These are phyloP conservation scores for Blastomussa wellsi DNA, from an alignment of 92 coral and sea anemone genomes.

Conservation along the genomic window DNA sequence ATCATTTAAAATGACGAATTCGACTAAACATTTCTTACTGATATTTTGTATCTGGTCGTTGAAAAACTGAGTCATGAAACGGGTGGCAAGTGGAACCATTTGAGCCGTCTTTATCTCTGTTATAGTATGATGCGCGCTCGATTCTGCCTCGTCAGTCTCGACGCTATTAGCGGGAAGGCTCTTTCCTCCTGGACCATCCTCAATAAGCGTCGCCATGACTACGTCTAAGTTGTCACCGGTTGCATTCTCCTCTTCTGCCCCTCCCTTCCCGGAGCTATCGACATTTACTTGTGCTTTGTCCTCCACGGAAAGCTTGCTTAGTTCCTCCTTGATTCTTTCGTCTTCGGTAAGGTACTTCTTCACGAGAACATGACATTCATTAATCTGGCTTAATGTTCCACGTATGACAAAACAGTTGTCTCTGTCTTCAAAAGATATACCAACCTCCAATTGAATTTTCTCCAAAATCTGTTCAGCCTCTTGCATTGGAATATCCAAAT, in stretches of 20 bases:
- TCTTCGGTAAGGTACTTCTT: background rate
- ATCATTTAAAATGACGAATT: background rate
- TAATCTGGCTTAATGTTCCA: conserved; percentile 24
- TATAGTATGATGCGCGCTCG: background rate
- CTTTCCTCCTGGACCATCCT: background rate
- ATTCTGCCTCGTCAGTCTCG: background rate
- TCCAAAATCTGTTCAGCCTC: conserved; percentile 12
- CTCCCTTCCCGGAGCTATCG: background rate
- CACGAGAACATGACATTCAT: background rate
- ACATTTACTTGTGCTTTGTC: background rate
- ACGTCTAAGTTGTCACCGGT: background rate
- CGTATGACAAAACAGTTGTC: background rate
- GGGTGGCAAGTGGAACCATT: conserved; percentile 11
- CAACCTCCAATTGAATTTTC: conserved; percentile 6
- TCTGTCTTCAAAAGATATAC: conserved; percentile 9
- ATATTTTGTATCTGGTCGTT: background rate
- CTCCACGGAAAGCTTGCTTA: conserved; percentile 10
- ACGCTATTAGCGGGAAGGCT: background rate
- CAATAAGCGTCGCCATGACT: background rate
- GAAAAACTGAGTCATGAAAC: conserved; percentile 35
- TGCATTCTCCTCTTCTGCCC: background rate
- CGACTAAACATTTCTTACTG: conserved; percentile 23
- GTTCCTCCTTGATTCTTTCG: background rate
- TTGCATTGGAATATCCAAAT: background rate
- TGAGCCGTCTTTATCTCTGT: conserved; percentile 1